Conservation (phyloP, 2,888 invertebrate species). For the Drosophila kokeensis region DNA sequence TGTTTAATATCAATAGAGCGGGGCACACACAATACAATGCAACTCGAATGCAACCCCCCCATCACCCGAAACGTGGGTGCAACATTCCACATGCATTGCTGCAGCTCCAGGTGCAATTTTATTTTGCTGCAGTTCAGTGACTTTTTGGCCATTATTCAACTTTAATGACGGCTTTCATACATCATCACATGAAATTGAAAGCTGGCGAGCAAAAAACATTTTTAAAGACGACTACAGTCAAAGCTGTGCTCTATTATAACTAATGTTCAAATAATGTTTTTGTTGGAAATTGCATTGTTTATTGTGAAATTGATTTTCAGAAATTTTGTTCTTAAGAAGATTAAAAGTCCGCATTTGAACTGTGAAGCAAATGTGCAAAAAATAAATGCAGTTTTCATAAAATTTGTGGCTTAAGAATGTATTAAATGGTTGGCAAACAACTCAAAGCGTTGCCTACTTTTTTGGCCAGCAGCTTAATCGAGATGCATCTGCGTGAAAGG, state of each 20-base stretch:
- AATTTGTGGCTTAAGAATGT: background rate
- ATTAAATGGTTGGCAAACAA: too few relatives aligned
- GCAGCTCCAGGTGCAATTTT: slow-evolving; percentile 30
- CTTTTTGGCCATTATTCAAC: slow-evolving; percentile 22
- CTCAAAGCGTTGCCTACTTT: slow-evolving; percentile 2
- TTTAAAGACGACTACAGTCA: background rate
- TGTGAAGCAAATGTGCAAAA: too few relatives aligned
- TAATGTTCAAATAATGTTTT: background rate
- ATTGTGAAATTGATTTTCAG: background rate
- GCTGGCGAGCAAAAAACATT: background rate
- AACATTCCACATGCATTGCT: background rate
- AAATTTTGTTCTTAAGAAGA: background rate
- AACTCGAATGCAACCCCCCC: background rate
- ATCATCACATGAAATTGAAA: background rate
- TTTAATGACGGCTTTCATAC: slow-evolving; percentile 16
- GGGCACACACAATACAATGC: slow-evolving; percentile 7
- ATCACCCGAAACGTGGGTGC: background rate
- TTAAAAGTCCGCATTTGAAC: background rate
- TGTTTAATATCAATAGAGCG: slow-evolving; percentile 52
- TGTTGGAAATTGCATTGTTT: background rate
- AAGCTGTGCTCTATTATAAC: background rate
- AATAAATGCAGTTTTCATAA: background rate
- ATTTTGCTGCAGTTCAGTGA: slow-evolving; percentile 34
- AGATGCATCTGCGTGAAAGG: slow-evolving; percentile 19
- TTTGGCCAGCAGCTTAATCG: background rate